Evolutionary conservation across 2,888 invertebrate genomes (phyloP), one percentile per base, ranked within the genome.

Genomic region (Unio pictorum): DNA sequence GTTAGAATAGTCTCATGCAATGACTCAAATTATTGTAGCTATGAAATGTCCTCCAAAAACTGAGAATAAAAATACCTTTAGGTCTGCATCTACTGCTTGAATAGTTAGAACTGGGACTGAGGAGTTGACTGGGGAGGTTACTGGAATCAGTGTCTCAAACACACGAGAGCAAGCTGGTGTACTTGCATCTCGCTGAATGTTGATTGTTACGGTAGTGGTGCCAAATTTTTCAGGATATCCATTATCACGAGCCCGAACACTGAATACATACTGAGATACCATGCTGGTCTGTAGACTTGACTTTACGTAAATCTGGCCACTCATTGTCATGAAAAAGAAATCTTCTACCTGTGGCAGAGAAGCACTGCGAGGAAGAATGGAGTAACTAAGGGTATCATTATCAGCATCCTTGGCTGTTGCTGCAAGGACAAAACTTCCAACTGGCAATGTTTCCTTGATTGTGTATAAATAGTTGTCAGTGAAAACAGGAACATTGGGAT

Each of bases 351-450:
- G 56, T 56, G 61, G 68, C 15, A 61, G 56, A 30, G 74, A 69
- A 7, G 54, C 65, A 20, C 63, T 55, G 15, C 69, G 34, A 20
- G 17, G n/a, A 8, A 69, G 61, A 54, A 83, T 74, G 23, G 68
- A 72, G 34, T 82, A 83, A n/a, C 73, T 60, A 8, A 76, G 57
- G 3, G 54, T 59, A 68, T 83, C 85, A 28, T 75, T 74, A 71
- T 85, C 85, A 4, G 60, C 62, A 72, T 85, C 85, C 0, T 68
- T 73, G 34, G 85, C 85, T 6, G 66, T 68, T 17, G 97, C 92
- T 26, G 91, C 90, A 54, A 97, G 93, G 0, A 96, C 94, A 55
- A 92, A 91, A 28, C 93, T 93, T 0, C 87, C 86, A 20, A 82
- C 77, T 1, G 67, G 67, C 23, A 74, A 77, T 17, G 73, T 80